A percentile compares a stretch with the other conserved stretches of the same genome.
These are phyloP conservation scores for Apogon talboti DNA, from an alignment of 2,797 vertebrate genomes.

Conservation along the genomic window DNA sequence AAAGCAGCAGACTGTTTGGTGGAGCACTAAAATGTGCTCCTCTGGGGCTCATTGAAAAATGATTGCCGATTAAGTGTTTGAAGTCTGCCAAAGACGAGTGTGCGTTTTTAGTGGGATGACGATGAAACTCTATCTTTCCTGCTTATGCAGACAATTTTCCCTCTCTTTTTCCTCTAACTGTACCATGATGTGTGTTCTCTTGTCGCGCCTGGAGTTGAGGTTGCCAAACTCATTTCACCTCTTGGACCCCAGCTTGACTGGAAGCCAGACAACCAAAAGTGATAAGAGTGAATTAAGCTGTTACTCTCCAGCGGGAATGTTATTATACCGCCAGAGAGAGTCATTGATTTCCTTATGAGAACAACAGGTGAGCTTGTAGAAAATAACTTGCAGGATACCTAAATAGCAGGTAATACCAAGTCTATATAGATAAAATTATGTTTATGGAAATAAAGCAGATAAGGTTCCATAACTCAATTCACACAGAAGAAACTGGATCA, in stretches of 20 bases:
- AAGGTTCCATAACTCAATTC: conserved; percentile 56
- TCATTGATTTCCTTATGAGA: conserved; percentile 81
- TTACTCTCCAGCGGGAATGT: conserved; percentile 81
- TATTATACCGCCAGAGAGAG: conserved; percentile 83
- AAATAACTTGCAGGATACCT: conserved; percentile 68
- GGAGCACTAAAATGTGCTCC: conserved; percentile 86
- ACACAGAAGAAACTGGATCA: conserved; percentile 61
- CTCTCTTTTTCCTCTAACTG: conserved; percentile 83
- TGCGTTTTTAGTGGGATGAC: conserved; percentile 81
- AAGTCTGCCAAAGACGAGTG: conserved; percentile 85
- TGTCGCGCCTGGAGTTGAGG: conserved; percentile 78
- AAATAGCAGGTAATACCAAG: conserved; percentile 69
- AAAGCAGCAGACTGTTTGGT: conserved; percentile 85
- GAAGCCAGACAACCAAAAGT: conserved; percentile 84
- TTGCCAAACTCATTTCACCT: conserved; percentile 91
- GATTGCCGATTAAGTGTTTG: conserved; percentile 87
- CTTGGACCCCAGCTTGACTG: conserved; percentile 84
- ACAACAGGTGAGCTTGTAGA: conserved; percentile 83
- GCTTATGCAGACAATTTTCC: conserved; percentile 87
- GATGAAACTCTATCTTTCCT: conserved; percentile 88
- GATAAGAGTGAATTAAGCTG: conserved; percentile 86
- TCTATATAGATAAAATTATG: conserved; percentile 67
- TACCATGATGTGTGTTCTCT: conserved; percentile 85
- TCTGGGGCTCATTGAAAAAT: conserved; percentile 88
- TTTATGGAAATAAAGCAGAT: conserved; percentile 69